Conservation (phyloP, 2,113 vertebrate species). For the Proteles cristata region DNA sequence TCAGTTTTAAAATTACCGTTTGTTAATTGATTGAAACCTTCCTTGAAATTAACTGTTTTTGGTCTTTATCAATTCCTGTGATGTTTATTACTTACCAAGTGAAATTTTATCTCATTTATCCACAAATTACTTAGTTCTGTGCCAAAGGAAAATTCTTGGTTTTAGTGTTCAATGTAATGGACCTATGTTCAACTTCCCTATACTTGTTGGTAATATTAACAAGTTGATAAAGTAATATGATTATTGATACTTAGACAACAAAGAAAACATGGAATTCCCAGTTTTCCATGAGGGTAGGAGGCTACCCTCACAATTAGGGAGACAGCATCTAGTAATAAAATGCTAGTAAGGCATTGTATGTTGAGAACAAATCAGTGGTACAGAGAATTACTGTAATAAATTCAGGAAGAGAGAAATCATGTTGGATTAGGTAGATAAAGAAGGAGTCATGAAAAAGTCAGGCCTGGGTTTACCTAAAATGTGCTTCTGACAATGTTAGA, state of each 20-base stretch:
- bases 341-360: not conserved
- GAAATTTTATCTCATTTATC: not conserved
- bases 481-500: not conserved
- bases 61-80: not conserved
- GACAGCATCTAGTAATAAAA: not conserved
- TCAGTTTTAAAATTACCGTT: slow-evolving; percentile 14
- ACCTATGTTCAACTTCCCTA: not conserved
- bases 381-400: not conserved
- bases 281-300: not conserved
- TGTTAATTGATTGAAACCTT: not conserved
- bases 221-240: not conserved
- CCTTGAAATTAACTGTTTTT: not conserved
- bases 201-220: not conserved
- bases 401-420: not conserved
- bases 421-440: not conserved
- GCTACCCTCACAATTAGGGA: not conserved
- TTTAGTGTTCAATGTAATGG: not conserved
- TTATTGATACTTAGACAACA: not conserved
- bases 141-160: not conserved
- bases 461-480: not conserved
- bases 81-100: not conserved
- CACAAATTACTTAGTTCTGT: not conserved
- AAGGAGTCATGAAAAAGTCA: not conserved
- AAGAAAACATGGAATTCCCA: not conserved
- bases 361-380: not conserved